phyloP scores from a whole-genome alignment of 1,140 invertebrate genomes.

The Drosophila persimilis region DNA sequence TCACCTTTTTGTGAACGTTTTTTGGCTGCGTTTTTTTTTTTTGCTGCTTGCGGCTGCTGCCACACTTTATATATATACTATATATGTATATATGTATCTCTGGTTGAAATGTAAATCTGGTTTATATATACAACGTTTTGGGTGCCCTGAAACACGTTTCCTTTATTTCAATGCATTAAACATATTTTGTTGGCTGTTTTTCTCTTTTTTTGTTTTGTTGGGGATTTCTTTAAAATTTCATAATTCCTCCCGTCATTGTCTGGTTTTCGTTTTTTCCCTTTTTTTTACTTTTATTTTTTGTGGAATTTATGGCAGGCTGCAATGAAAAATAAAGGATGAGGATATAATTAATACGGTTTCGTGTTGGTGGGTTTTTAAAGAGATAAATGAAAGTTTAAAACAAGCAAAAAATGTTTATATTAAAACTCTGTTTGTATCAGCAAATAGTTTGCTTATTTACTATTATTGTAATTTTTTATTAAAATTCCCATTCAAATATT shows the following conservation, averaged over 20 bases:
- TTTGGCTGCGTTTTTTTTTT: slow-evolving; percentile 33
- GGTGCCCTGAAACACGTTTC: slow-evolving; percentile 59
- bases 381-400: slow-evolving; percentile 21
- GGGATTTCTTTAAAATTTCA: slow-evolving; percentile 64
- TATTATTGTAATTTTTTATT: no score
- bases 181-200: slow-evolving; percentile 45
- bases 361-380: slow-evolving; percentile 11
- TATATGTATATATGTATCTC: slow-evolving; percentile 26
- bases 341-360: slow-evolving; percentile 25
- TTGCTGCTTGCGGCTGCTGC: slow-evolving; percentile 30
- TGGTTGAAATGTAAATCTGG: slow-evolving; percentile 51
- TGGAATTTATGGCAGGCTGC: slow-evolving; percentile 13
- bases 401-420: no score
- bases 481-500: no score
- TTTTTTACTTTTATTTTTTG: slow-evolving; percentile 22
- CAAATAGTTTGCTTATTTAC: no score
- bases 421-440: no score
- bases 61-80: slow-evolving; percentile 12
- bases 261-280: slow-evolving; percentile 20
- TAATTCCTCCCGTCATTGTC: slow-evolving; percentile 49
- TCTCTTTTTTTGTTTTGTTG: slow-evolving; percentile 31
- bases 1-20: slow-evolving; percentile 73
- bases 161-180: slow-evolving; percentile 52
- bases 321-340: slow-evolving; percentile 11
- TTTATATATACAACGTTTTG: slow-evolving; percentile 60